Evolutionary conservation across 2,113 vertebrate species (phyloP).

Genomic region (Mustelus asterias): DNA sequence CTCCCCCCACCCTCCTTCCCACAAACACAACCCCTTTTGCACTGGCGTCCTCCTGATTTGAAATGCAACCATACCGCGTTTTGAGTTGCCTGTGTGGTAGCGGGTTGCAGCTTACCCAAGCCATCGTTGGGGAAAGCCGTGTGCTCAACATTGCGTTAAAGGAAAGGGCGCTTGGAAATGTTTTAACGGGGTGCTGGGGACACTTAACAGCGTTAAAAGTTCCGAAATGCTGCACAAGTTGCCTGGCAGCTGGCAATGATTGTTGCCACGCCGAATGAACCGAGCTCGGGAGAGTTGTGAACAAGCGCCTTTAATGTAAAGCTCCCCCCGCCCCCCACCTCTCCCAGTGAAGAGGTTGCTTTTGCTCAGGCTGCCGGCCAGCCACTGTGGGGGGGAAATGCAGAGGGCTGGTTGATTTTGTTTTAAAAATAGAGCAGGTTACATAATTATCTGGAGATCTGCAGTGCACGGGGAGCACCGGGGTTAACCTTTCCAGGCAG

Average conservation of each 20-base stretch:
- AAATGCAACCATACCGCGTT: background rate
- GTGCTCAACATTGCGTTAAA: background rate
- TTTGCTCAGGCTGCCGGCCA: too few relatives aligned
- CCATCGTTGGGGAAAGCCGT: background rate
- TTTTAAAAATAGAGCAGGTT: background rate
- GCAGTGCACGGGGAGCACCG: background rate
- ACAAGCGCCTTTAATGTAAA: background rate
- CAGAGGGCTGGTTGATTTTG: background rate
- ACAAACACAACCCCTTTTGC: background rate
- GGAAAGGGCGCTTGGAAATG: background rate
- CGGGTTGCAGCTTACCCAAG: background rate
- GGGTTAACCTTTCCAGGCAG: background rate
- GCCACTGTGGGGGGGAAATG: background rate
- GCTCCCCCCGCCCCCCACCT: too few relatives aligned
- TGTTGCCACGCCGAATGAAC: background rate
- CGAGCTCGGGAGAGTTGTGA: background rate
- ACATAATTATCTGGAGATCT: background rate
- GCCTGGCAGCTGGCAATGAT: background rate
- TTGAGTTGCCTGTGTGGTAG: background rate
- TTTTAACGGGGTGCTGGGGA: too few relatives aligned
- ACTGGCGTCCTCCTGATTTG: background rate
- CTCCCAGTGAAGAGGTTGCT: background rate
- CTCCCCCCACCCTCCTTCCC: background rate
- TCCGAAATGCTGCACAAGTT: background rate
- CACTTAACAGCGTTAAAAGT: background rate